A percentile compares a stretch with the other conserved stretches of the same genome.
These are phyloP conservation scores for Drosophila malerkotliana DNA, from an alignment of 1,140 invertebrate species.

Conservation along the genomic window DNA sequence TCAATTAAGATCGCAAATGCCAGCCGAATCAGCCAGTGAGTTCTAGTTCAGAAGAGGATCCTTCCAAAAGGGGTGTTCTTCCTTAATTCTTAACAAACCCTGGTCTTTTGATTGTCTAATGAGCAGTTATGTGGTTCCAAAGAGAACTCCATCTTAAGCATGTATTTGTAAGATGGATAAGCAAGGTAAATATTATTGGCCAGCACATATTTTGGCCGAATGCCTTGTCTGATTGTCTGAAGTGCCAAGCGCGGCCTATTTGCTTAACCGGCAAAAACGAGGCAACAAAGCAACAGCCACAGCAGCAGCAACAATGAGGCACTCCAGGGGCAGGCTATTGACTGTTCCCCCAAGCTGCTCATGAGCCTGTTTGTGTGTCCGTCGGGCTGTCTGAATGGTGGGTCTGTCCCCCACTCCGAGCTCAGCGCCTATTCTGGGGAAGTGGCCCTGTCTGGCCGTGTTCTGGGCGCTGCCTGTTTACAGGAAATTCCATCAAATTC, in stretches of 20 bases:
- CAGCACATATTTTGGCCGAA: slow-evolving; percentile 34
- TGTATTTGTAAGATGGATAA: slow-evolving; percentile 8
- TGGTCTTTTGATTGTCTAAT: no score
- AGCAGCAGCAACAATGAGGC: slow-evolving; percentile 7
- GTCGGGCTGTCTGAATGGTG: slow-evolving; percentile 7
- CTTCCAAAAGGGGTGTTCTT: no score
- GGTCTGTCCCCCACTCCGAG: slow-evolving; percentile 9
- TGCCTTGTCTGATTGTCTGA: slow-evolving; percentile 57
- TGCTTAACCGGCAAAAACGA: slow-evolving; percentile 43
- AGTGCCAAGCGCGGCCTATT: slow-evolving; percentile 53
- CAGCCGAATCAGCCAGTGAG: slow-evolving; percentile 40
- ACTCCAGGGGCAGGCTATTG: slow-evolving; percentile 14
- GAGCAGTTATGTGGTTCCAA: no score
- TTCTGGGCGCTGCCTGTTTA: slow-evolving; percentile 47
- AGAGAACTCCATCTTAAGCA: no score
- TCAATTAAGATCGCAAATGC: slow-evolving; percentile 76
- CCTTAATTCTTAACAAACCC: no score
- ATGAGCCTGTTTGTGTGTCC: slow-evolving; percentile 39
- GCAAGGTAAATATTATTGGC: neutral
- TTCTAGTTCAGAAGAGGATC: neutral
- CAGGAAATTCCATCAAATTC: slow-evolving; percentile 68
- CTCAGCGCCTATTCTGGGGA: slow-evolving; percentile 12
- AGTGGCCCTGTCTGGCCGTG: slow-evolving; percentile 12
- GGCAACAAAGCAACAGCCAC: slow-evolving; percentile 18
- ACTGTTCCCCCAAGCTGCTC: slow-evolving; percentile 22